Evolutionary conservation across 2,888 invertebrate genomes (phyloP), one percentile per base, ranked within the genome.

Genomic region (Leucozona laternaria): DNA sequence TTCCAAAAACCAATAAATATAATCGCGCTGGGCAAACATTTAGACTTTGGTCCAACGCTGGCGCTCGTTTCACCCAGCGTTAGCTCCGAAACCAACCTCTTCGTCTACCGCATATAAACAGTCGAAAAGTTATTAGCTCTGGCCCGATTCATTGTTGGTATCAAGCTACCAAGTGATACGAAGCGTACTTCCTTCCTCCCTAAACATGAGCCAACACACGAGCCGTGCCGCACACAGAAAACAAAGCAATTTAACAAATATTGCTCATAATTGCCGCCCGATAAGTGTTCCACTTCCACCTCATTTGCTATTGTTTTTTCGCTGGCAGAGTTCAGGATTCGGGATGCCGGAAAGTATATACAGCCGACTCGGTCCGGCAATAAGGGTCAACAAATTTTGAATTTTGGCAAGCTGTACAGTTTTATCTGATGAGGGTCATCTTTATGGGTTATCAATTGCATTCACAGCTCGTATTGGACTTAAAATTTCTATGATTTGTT

Each of bases 361-460:
- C 4, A 15, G 37, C 40, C 20, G n/a, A 6, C 28, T 34, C 66
- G n/a, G 17, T n/a, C 31, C 48, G 15, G 48, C 45, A 60, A 43
- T 58, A 66, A 40, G 72, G 73, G 78, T 72, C 20, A 75, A 64
- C 72, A 78, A 81, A 85, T 68, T 77, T 72, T 22, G 57, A 53
- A 85, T 62, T 72, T 72, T 17, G 57, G 58, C 20, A 62, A 77
- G 53, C 62, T 64, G 25, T n/a, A 57, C 70, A 48, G 4, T 71
- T 53, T 78, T 82, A 75, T 79, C 78, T 70, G 75, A 75, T 58
- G 66, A 62, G 25, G 68, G 68, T 64, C 72, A 78, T 78, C 75
- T 82, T 78, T 82, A 82, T 82, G 86, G 78, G 86, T 86, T 86
- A 86, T 86, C 81, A 79, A 86, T 86, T 86, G 79, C 72, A 45